phyloP scores from a whole-genome alignment of 1,140 invertebrate genomes.

The Colletes latitarsis region DNA sequence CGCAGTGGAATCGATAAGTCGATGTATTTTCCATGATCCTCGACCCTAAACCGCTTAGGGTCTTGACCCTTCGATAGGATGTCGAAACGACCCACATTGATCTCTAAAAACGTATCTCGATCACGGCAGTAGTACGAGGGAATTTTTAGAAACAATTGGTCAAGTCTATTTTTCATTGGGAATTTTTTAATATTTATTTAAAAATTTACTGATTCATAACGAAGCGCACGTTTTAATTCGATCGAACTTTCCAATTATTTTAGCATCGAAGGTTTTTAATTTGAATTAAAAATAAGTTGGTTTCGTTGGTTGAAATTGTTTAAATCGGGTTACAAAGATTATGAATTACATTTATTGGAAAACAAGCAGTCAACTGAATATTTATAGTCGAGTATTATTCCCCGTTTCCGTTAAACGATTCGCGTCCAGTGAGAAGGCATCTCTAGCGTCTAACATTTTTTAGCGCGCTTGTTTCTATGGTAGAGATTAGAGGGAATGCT shows the following conservation, averaged over 20 bases:
- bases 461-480: conserved; percentile 1
- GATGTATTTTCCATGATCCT: not conserved
- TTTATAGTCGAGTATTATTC: not conserved
- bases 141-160: too few species aligned
- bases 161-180: too few species aligned
- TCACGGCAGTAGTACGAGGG: too few species aligned
- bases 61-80: not conserved
- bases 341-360: not conserved
- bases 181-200: not conserved
- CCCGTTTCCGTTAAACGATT: not conserved
- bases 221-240: too few species aligned
- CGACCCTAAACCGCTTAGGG: not conserved
- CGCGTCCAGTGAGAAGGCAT: not conserved
- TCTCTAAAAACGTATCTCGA: not conserved
- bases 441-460: not conserved
- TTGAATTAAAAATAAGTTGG: too few species aligned
- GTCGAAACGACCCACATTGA: too few species aligned
- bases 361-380: too few species aligned
- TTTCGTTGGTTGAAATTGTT: too few species aligned
- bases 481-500: conserved; percentile 26
- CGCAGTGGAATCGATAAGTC: not conserved
- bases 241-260: too few species aligned
- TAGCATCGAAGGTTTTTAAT: too few species aligned
- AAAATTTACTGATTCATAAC: too few species aligned
- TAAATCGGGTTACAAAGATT: too few species aligned